A percentile compares a stretch with the other conserved stretches of the same genome.
Conservation (phyloP, 2,797 vertebrate genomes). For the Microhierax caerulescens region DNA sequence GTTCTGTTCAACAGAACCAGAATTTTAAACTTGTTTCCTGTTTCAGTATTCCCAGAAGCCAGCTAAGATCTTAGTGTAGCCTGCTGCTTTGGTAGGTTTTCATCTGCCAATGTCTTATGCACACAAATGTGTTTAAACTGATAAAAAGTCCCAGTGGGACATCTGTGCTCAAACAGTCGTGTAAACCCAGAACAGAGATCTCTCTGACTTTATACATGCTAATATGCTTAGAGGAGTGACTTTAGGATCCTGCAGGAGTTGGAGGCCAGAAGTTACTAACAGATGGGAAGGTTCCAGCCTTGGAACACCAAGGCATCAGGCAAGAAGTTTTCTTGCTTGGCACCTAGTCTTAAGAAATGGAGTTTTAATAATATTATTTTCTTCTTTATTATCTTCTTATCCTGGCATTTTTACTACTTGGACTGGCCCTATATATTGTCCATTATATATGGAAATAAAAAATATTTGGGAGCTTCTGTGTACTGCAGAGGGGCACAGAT, state of each 20-base stretch:
- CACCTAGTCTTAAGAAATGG: neutral
- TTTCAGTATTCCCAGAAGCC: neutral
- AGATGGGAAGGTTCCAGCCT: neutral
- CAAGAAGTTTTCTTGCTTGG: neutral
- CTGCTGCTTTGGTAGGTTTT: neutral
- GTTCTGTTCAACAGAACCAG: neutral
- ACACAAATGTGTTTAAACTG: neutral
- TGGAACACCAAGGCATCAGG: neutral
- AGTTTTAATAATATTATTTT: conserved; percentile 1
- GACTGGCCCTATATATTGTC: neutral
- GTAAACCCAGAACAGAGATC: neutral
- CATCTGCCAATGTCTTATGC: neutral
- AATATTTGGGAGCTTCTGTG: neutral
- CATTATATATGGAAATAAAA: neutral
- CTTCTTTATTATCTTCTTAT: neutral
- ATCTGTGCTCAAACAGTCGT: neutral
- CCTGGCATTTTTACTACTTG: neutral
- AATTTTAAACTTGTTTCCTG: neutral
- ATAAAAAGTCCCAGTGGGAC: neutral
- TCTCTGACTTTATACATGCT: neutral
- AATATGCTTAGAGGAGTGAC: neutral
- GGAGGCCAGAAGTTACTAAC: neutral
- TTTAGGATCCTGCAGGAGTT: neutral
- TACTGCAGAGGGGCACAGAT: neutral
- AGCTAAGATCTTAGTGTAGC: neutral